Evolutionary conservation across 2,113 vertebrate species (phyloP), one percentile per base, ranked within the genome.

Genomic region (Carlito syrichta): DNA sequence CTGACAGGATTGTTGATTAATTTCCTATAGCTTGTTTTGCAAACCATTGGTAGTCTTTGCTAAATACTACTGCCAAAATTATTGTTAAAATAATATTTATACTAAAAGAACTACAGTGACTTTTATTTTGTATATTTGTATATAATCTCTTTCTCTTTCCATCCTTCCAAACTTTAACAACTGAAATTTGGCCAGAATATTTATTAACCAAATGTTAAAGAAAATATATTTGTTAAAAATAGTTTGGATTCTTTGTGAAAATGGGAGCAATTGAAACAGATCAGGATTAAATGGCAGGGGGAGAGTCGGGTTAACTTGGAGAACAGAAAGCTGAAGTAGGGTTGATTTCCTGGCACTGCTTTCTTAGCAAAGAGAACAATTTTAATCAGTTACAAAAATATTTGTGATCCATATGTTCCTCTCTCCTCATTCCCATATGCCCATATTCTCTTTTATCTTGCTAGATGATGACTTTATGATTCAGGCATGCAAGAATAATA

Each of bases 401-500:
- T 97, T 97, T 98, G 93, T 96, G 86, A 97, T 98, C 96, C 97
- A 96, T 97, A 97, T 98, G 96, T 92, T 95, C 90, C 68, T 95
- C 81, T 82, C 87, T 95, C 91, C 93, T 96, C 94, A 60, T 83
- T 68, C 96, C 95, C 97, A 97, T 97, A 96, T 97, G 97, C 87
- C 93, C 92, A 68, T 91, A 86, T 89, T 83, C 96, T 32, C 93
- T 92, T 97, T 90, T 97, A 92, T 95, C 91, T 89, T 40, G 60
- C 93, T 91, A 45, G 96, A 97, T 96, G 97, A 89, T 96, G 96
- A 95, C 92, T 98, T 95, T 95, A 96, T 97, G 98, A 98, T 97
- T 98, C 97, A 98, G 94, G 95, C 76, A 94, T 85, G 96, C 97
- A 94, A 97, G 96, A 97, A 97, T 98, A 98, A 98, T 98, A 97